phyloP scores from a whole-genome alignment of 2,113 vertebrate genomes.

The Cephalopholis sonnerati region DNA sequence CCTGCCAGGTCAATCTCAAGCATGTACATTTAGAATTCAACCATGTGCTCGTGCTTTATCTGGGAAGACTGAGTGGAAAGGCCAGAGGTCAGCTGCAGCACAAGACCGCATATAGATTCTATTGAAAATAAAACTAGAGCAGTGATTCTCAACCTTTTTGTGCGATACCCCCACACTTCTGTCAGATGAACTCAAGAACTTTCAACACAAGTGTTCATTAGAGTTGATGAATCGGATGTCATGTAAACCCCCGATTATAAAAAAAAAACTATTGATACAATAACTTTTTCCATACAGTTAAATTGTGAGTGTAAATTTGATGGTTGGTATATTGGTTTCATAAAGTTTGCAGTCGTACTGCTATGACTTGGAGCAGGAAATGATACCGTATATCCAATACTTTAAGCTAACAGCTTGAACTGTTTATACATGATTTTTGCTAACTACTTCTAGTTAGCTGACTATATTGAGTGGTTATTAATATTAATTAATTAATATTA shows the following conservation, averaged over 20 bases:
- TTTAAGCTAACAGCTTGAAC: too few species aligned
- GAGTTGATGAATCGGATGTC: not conserved
- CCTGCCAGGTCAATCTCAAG: not conserved
- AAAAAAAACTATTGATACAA: not conserved
- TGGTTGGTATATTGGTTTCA: not conserved
- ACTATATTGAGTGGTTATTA: too few species aligned
- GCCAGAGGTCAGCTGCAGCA: not conserved
- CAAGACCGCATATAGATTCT: not conserved
- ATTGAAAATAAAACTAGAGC: not conserved
- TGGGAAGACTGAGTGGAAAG: not conserved
- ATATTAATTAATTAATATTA: too few species aligned
- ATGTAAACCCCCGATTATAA: not conserved
- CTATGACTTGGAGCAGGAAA: not conserved
- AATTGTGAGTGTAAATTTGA: not conserved
- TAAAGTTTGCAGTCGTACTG: not conserved
- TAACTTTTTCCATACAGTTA: not conserved
- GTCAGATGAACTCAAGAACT: not conserved
- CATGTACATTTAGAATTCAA: not conserved
- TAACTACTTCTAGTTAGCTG: too few species aligned
- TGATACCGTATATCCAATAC: not conserved
- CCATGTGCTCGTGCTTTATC: not conserved
- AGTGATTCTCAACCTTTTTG: too few species aligned
- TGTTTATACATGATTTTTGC: too few species aligned
- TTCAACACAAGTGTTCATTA: not conserved
- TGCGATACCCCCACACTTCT: not conserved